Conservation (phyloP, 2,888 invertebrate species). For the Calameuta filiformis region DNA sequence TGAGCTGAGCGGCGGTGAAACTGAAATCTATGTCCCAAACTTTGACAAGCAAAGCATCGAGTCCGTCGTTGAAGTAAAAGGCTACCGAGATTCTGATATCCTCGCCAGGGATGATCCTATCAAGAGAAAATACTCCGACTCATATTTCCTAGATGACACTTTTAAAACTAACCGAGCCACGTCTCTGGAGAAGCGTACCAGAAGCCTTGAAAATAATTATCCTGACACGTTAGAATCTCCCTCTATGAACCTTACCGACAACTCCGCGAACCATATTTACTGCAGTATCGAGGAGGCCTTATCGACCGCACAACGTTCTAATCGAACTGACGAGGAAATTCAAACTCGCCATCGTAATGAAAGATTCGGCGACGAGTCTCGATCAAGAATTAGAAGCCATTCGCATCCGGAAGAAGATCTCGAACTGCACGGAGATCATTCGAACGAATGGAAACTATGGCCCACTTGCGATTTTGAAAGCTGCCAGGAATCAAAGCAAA, state of each 20-base stretch:
- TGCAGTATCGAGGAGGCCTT: slow-evolving; percentile 73
- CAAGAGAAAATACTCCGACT: slow-evolving; percentile 48
- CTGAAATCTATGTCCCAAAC: slow-evolving; percentile 67
- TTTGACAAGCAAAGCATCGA: slow-evolving; percentile 52
- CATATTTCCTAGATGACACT: slow-evolving; percentile 37
- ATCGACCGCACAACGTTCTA: slow-evolving; percentile 39
- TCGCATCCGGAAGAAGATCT: slow-evolving; percentile 26
- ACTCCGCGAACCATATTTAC: slow-evolving; percentile 54
- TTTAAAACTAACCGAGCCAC: slow-evolving; percentile 32
- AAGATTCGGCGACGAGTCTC: slow-evolving; percentile 17
- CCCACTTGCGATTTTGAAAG: background rate
- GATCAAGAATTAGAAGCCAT: slow-evolving; percentile 28
- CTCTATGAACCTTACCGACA: slow-evolving; percentile 34
- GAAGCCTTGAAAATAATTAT: background rate
- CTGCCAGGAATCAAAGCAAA: too few species aligned
- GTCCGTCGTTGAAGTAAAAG: background rate
- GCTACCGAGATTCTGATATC: slow-evolving; percentile 3
- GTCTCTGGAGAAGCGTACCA: slow-evolving; percentile 38
- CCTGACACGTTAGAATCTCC: slow-evolving; percentile 21
- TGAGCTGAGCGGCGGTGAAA: slow-evolving; percentile 68
- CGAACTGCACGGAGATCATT: slow-evolving; percentile 28
- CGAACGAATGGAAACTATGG: slow-evolving; percentile 16
- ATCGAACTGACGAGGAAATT: slow-evolving; percentile 61
- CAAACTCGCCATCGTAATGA: slow-evolving; percentile 11
- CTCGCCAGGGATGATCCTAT: slow-evolving; percentile 38